A percentile compares a stretch with the other conserved stretches of the same genome.
phyloP scores from a whole-genome alignment of 2,888 invertebrate species.

The Erynnis tages region DNA sequence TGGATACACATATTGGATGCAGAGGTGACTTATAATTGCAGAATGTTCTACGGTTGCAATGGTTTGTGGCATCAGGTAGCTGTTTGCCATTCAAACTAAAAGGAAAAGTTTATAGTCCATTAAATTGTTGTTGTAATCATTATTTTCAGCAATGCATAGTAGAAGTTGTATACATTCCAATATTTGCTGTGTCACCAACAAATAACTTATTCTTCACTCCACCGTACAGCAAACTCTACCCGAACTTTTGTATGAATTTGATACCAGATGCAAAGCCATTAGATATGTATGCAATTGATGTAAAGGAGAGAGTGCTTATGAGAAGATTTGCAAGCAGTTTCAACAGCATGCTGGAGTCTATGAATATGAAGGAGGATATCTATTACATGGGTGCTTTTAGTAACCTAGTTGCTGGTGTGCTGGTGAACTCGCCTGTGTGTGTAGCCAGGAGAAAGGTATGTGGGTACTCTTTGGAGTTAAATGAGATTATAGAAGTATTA shows the following conservation, averaged over 20 bases:
- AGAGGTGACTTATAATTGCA: no score
- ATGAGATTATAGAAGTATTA: not conserved
- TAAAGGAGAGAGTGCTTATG: conserved; percentile 62
- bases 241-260: conserved; percentile 66
- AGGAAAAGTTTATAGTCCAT: not conserved
- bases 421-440: conserved; percentile 81
- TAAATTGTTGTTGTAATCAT: conserved; percentile 19
- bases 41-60: no score
- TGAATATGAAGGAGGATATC: conserved; percentile 84
- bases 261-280: conserved; percentile 52
- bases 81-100: no score
- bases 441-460: conserved; percentile 78
- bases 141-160: conserved; percentile 81
- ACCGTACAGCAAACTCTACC: conserved; percentile 80
- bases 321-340: conserved; percentile 73
- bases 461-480: not conserved
- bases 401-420: conserved; percentile 80
- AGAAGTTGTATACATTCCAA: conserved; percentile 83
- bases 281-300: conserved; percentile 61
- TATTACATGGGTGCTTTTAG: conserved; percentile 84
- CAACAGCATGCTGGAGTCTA: conserved; percentile 78
- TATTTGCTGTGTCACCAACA: conserved; percentile 81
- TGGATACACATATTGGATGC: no score
- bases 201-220: conserved; percentile 84
- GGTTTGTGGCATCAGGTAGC: no score